Percentiles rank a stretch among this genome's conserved stretches.
These are phyloP conservation scores for Cenopis cana DNA, from an alignment of 2,888 invertebrate genomes.

Conservation along the genomic window DNA sequence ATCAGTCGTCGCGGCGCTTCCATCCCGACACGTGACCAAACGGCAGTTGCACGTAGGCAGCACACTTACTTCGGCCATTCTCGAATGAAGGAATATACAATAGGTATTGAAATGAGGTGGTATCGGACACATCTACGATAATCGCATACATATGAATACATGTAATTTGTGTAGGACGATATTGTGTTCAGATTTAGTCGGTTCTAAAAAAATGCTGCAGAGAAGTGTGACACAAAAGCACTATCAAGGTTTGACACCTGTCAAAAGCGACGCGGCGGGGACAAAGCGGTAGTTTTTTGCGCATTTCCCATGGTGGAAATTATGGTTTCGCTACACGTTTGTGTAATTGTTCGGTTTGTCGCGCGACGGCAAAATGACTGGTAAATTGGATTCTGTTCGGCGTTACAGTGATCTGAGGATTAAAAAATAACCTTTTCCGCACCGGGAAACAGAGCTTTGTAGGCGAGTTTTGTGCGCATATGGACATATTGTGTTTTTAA, in stretches of 20 bases:
- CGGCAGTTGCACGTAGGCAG: conserved; percentile 74
- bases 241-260: conserved; percentile 78
- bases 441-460: conserved; percentile 20
- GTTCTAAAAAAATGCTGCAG: conserved; percentile 54
- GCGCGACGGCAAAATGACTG: conserved; percentile 65
- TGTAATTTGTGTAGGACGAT: conserved; percentile 78
- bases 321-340: conserved; percentile 80
- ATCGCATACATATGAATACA: conserved; percentile 73
- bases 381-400: conserved; percentile 80
- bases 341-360: conserved; percentile 84
- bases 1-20: conserved; percentile 39
- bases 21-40: conserved; percentile 51
- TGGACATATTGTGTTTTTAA: conserved; percentile 9
- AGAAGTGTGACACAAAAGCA: conserved; percentile 71
- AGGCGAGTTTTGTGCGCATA: conserved; percentile 22
- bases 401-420: conserved; percentile 65
- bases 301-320: conserved; percentile 74
- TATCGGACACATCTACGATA: conserved; percentile 78
- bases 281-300: conserved; percentile 70
- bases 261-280: conserved; percentile 77
- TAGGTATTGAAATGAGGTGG: conserved; percentile 78
- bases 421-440: conserved; percentile 35
- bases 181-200: conserved; percentile 68
- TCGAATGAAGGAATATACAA: conserved; percentile 63
- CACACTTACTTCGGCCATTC: conserved; percentile 67